Percentiles rank a stretch among this genome's conserved stretches.
Evolutionary conservation across 1,140 invertebrate species (phyloP).

Genomic region (Anastatus disparis): DNA sequence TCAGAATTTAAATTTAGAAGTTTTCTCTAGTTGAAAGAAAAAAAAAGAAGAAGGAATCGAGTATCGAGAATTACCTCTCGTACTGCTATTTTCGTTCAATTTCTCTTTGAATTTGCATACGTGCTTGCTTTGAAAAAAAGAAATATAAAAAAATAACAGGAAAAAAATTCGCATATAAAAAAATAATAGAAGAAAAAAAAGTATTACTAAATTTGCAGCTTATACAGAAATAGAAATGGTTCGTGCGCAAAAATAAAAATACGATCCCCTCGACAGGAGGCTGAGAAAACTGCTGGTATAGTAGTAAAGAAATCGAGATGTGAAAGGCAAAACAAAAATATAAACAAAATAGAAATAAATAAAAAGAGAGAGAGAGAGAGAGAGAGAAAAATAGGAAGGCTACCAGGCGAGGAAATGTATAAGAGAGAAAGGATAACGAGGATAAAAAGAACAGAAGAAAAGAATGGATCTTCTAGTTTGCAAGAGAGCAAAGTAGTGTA

Average conservation of each 20-base stretch:
- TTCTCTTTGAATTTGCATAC: no score
- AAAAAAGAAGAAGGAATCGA: no score
- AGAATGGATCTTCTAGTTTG: no score
- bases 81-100: not conserved
- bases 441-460: not conserved
- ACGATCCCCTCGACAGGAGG: no score
- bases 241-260: not conserved
- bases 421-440: slow-evolving; percentile 2
- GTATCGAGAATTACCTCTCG: no score
- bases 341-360: not conserved
- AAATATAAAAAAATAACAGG: not conserved
- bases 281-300: not conserved
- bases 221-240: slow-evolving; percentile 2
- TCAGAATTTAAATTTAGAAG: no score
- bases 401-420: not conserved
- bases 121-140: not conserved
- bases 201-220: not conserved
- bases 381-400: not conserved
- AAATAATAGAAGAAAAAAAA: not conserved
- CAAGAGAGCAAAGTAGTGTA: not conserved
- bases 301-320: not conserved
- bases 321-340: no score
- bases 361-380: not conserved
- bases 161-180: not conserved
- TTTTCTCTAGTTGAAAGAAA: no score